Evolutionary conservation across 2,113 vertebrate genomes (phyloP).

Genomic region (Anhinga anhinga): DNA sequence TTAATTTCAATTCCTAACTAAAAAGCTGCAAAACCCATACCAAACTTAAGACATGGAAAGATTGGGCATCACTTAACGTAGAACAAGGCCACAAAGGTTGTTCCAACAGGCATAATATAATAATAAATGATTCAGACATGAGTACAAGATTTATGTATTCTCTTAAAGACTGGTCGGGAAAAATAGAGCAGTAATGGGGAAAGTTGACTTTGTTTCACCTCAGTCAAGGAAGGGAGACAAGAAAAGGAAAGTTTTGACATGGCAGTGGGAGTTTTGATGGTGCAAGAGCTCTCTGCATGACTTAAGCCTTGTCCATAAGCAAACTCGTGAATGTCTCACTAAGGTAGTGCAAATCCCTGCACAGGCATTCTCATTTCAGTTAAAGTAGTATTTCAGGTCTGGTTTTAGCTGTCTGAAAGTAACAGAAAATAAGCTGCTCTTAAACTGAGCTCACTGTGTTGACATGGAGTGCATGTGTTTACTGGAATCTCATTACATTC

Average conservation of each 20-base stretch:
- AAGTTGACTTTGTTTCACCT: neutral
- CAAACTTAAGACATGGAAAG: neutral
- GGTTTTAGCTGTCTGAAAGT: neutral
- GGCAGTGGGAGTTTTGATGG: neutral
- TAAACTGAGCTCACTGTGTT: neutral
- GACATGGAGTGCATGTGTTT: neutral
- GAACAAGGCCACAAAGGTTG: neutral
- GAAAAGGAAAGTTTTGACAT: neutral
- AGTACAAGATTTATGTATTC: neutral
- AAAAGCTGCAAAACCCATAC: neutral
- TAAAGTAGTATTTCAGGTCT: neutral
- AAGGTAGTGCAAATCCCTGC: neutral
- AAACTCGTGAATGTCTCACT: neutral
- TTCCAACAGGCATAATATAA: neutral
- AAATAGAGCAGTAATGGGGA: neutral
- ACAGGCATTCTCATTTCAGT: neutral
- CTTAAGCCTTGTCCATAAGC: neutral
- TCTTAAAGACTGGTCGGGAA: neutral
- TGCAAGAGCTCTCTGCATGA: neutral
- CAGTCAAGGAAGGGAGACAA: neutral
- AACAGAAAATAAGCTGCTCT: neutral
- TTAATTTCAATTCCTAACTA: neutral
- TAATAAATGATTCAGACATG: neutral
- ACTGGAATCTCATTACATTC: constrained; percentile 22
- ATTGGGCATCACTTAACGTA: neutral